Conservation (phyloP, 2,113 vertebrate species). For the Rhipidura dahli region DNA sequence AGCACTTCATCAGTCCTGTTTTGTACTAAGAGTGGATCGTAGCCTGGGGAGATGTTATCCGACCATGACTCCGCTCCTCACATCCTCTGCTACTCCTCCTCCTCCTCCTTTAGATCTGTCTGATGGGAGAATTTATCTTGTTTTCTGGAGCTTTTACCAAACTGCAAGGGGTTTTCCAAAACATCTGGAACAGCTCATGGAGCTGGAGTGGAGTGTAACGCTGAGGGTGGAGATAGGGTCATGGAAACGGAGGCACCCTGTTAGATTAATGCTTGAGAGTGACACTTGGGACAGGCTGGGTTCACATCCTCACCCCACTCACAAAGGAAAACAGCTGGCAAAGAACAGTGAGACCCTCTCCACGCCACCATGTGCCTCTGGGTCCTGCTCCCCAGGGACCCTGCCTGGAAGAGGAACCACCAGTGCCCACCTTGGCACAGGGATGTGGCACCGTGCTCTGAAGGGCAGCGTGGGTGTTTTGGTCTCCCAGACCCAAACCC, state of each 20-base stretch:
- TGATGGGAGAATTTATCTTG: constrained; percentile 15
- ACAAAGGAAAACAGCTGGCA: not conserved
- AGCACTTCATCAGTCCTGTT: not conserved
- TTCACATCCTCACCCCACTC: not conserved
- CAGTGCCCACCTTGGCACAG: not conserved
- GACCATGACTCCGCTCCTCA: not conserved
- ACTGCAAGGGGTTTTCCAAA: constrained; percentile 23
- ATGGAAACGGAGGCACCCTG: constrained; percentile 41
- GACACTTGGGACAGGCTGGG: not conserved
- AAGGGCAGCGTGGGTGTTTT: not conserved
- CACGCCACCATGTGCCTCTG: too few species aligned
- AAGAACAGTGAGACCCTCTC: not conserved
- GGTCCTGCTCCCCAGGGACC: not conserved
- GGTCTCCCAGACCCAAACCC: not conserved
- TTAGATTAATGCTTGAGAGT: not conserved
- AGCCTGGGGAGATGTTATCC: not conserved
- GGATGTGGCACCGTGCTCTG: not conserved
- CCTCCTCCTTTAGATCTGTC: not conserved
- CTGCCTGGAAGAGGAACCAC: not conserved
- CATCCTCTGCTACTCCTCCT: constrained; percentile 7
- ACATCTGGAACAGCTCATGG: constrained; percentile 70
- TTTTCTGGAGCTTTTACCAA: constrained; percentile 24
- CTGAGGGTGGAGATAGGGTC: constrained; percentile 52
- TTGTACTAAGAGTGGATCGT: not conserved
- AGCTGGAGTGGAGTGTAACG: not conserved